Conservation (phyloP, 1,140 invertebrate species). For the Paracyclopina nana region DNA sequence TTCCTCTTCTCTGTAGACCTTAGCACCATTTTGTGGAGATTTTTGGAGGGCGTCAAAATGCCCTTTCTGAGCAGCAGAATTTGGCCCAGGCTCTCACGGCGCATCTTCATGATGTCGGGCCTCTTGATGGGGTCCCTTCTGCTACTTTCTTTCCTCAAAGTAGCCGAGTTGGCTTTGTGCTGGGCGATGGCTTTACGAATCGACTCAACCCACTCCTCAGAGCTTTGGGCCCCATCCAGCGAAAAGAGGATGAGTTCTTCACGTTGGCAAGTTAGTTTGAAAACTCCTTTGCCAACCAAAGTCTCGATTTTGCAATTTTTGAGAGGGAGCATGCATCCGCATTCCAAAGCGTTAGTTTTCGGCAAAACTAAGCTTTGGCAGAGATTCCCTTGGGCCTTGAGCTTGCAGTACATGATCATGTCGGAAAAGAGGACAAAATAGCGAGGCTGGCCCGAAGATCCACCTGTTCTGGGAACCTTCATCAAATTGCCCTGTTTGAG, state of each 20-base stretch:
- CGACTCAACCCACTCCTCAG: slow-evolving; percentile 9
- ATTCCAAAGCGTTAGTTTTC: slow-evolving; percentile 23
- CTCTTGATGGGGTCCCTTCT: slow-evolving; percentile 10
- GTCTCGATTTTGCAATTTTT: slow-evolving; percentile 25
- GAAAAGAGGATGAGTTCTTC: slow-evolving; percentile 25
- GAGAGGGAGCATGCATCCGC: slow-evolving; percentile 27
- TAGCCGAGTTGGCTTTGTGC: slow-evolving; percentile 1
- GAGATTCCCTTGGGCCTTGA: slow-evolving; percentile 6
- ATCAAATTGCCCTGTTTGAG: slow-evolving; percentile 45
- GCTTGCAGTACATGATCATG: slow-evolving; percentile 28
- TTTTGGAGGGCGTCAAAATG: too few species aligned
- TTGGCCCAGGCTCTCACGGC: slow-evolving; percentile 14
- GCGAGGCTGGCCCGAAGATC: slow-evolving; percentile 24
- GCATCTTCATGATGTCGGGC: slow-evolving; percentile 12
- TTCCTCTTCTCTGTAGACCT: too few species aligned
- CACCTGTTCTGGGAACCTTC: slow-evolving; percentile 33
- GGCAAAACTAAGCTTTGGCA: slow-evolving; percentile 13
- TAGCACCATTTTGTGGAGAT: neutral
- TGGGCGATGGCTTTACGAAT: slow-evolving; percentile 5
- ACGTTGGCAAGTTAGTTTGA: slow-evolving; percentile 26
- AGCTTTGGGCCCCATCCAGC: neutral
- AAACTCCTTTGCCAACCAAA: slow-evolving; percentile 23
- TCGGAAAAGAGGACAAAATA: slow-evolving; percentile 30
- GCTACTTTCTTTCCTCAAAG: slow-evolving; percentile 7
- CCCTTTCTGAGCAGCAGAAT: slow-evolving; percentile 8